phyloP scores from a whole-genome alignment of 2,888 invertebrate genomes.

The Colostygia pectinataria region DNA sequence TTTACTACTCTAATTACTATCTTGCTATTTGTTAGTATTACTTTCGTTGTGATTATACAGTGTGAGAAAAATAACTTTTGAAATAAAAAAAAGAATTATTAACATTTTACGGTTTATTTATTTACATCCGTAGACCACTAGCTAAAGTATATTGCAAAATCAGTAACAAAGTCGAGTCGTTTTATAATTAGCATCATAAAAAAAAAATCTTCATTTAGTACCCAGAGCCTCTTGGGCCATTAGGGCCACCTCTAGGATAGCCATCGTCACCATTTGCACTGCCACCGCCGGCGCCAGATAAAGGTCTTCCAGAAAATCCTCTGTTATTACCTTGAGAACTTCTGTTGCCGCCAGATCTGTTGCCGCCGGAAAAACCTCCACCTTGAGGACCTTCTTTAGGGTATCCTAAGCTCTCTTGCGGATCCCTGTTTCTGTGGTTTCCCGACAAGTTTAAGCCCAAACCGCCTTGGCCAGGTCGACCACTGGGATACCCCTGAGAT shows the following conservation, averaged over 20 bases:
- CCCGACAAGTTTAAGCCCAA: slow-evolving; percentile 25
- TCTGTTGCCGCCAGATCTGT: slow-evolving; percentile 47
- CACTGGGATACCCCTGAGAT: slow-evolving; percentile 46
- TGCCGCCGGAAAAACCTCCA: slow-evolving; percentile 35
- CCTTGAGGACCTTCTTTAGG: slow-evolving; percentile 45
- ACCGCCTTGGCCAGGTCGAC: slow-evolving; percentile 39
- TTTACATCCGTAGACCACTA: slow-evolving; percentile 20
- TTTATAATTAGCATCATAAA: background rate
- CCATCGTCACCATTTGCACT: slow-evolving; percentile 50
- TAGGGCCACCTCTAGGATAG: slow-evolving; percentile 70
- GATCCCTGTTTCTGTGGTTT: slow-evolving; percentile 15
- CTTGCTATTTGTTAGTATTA: too few species aligned
- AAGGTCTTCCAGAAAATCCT: slow-evolving; percentile 40
- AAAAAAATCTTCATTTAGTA: slow-evolving; percentile 46
- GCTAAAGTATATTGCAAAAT: slow-evolving; percentile 3
- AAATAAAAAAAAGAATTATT: slow-evolving; percentile 27
- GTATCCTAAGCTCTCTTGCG: slow-evolving; percentile 41
- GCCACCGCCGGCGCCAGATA: slow-evolving; percentile 24
- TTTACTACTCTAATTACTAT: too few species aligned
- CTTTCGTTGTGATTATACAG: background rate
- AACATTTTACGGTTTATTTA: slow-evolving; percentile 26
- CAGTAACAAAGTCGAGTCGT: slow-evolving; percentile 16
- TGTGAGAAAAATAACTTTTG: too few species aligned
- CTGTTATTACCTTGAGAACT: slow-evolving; percentile 43
- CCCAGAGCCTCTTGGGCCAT: slow-evolving; percentile 70